These are phyloP conservation scores for Thaleichthys pacificus DNA, from an alignment of 2,797 vertebrate genomes.

Conservation along the genomic window DNA sequence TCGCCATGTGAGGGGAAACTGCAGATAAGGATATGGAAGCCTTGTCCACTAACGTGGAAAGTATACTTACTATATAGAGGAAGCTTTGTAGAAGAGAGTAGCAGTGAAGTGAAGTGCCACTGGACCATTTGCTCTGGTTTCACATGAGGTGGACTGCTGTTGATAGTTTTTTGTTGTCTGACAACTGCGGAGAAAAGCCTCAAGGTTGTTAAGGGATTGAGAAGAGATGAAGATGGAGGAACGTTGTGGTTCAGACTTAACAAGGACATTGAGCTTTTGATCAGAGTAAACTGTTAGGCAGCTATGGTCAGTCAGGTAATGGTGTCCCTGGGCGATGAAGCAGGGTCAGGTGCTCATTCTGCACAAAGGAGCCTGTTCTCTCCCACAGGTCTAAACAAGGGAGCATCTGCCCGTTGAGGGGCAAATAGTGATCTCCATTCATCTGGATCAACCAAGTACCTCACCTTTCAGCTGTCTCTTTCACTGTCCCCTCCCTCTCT, in stretches of 20 bases:
- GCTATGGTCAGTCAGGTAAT: neutral
- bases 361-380: neutral
- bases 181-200: neutral
- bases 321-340: neutral
- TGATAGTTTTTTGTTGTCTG: neutral
- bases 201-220: neutral
- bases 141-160: neutral
- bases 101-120: too few relatives aligned
- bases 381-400: too few relatives aligned
- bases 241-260: neutral
- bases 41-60: too few relatives aligned
- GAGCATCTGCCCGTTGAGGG: too few relatives aligned
- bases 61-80: too few relatives aligned
- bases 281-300: too few relatives aligned
- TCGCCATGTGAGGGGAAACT: too few relatives aligned
- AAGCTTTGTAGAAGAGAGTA: too few relatives aligned
- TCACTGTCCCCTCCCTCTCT: neutral
- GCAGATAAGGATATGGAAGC: too few relatives aligned
- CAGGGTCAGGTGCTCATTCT: neutral
- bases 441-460: constrained; percentile 3
- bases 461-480: neutral
- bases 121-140: too few relatives aligned
- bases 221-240: neutral
- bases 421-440: neutral
- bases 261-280: constrained; percentile 8